phyloP scores from a whole-genome alignment of 1,140 invertebrate species.

The Glossosoma conforme region DNA sequence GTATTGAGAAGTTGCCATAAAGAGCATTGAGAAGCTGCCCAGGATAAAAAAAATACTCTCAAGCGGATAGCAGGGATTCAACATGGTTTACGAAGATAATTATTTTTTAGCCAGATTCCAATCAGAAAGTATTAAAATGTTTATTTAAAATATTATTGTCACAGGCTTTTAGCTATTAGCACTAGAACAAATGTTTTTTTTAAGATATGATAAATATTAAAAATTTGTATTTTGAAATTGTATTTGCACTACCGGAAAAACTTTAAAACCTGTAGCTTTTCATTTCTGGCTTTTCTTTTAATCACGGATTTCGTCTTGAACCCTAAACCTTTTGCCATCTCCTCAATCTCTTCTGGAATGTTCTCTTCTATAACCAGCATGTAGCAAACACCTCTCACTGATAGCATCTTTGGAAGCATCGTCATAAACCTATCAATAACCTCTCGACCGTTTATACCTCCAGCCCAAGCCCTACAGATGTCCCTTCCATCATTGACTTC shows the following conservation, averaged over 20 bases:
- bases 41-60: no score
- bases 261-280: slow-evolving; percentile 63
- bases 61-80: no score
- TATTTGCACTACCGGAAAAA: slow-evolving; percentile 40
- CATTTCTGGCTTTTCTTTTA: slow-evolving; percentile 65
- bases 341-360: slow-evolving; percentile 66
- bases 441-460: slow-evolving; percentile 70
- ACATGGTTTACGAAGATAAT: no score
- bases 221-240: slow-evolving; percentile 18
- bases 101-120: no score
- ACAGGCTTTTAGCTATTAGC: no score
- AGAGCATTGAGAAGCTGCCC: no score
- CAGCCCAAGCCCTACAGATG: slow-evolving; percentile 76
- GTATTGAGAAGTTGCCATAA: no score
- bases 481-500: slow-evolving; percentile 57
- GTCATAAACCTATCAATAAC: slow-evolving; percentile 75
- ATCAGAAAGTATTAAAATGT: no score
- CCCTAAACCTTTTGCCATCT: slow-evolving; percentile 53
- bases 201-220: slow-evolving; percentile 10
- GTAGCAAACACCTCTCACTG: slow-evolving; percentile 72
- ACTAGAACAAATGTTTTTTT: not conserved
- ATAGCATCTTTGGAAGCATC: slow-evolving; percentile 63
- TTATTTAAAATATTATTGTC: no score
- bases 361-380: slow-evolving; percentile 83
- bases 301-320: slow-evolving; percentile 59